A percentile compares a stretch with the other conserved stretches of the same genome.
phyloP scores from a whole-genome alignment of 2,113 vertebrate species.

The Poicephalus gulielmi region DNA sequence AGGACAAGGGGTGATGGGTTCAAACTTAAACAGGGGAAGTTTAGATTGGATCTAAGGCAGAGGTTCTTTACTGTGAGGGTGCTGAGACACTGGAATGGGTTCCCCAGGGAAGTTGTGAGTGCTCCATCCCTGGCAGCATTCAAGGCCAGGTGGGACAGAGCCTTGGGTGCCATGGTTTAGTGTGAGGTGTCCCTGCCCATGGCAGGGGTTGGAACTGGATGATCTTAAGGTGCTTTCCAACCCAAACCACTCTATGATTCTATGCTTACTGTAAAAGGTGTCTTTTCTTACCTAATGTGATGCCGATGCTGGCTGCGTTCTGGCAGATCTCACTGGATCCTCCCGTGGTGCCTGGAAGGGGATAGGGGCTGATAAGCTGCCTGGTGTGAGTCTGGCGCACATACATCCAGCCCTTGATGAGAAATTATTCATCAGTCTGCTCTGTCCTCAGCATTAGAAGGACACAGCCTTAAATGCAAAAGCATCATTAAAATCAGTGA shows the following conservation, averaged over 20 bases:
- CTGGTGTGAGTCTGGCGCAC: accelerated
- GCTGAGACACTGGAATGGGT: background rate
- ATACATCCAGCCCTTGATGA: background rate
- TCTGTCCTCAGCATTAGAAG: background rate
- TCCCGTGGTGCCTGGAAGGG: accelerated
- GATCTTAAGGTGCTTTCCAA: background rate
- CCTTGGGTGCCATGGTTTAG: background rate
- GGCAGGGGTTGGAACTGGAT: background rate
- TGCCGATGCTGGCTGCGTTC: background rate
- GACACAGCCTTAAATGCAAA: background rate
- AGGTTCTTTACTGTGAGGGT: background rate
- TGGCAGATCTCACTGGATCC: background rate
- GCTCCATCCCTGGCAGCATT: background rate
- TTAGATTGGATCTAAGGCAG: background rate
- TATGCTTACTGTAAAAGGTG: background rate
- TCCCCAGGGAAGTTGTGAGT: background rate
- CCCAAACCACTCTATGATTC: background rate
- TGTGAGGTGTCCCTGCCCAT: background rate
- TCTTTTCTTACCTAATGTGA: background rate
- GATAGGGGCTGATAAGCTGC: background rate
- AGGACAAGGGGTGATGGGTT: background rate
- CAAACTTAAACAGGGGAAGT: background rate
- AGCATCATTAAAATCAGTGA: background rate
- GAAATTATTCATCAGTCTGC: background rate
- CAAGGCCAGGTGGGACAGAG: background rate